Evolutionary conservation across 2,797 vertebrate genomes (phyloP).

Genomic region (Dicrostonyx torquatus): DNA sequence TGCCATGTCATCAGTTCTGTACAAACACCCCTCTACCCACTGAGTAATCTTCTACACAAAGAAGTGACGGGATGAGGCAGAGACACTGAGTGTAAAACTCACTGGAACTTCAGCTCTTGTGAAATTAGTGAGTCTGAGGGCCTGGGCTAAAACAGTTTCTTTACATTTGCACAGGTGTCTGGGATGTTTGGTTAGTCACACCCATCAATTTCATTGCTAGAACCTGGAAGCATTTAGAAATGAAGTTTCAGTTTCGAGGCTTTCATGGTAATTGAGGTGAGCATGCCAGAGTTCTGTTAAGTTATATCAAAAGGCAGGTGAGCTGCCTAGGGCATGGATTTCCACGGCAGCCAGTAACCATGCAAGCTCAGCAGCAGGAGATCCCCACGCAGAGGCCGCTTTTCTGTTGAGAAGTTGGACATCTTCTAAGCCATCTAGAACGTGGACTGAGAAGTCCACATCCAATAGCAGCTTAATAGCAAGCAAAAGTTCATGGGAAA

Average conservation of each 20-base stretch:
- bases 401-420: background rate
- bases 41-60: background rate
- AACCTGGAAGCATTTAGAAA: background rate
- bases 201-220: background rate
- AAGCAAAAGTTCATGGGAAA: background rate
- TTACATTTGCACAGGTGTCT: background rate
- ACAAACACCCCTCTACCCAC: background rate
- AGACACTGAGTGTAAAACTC: slow-evolving; percentile 17
- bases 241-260: slow-evolving; percentile 29
- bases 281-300: slow-evolving; percentile 35
- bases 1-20: background rate
- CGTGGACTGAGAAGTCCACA: background rate
- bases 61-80: slow-evolving; percentile 12
- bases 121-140: background rate
- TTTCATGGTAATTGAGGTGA: slow-evolving; percentile 25
- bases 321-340: background rate
- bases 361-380: background rate
- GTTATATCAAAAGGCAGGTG: background rate
- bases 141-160: background rate
- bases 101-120: background rate
- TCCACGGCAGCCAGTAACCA: background rate
- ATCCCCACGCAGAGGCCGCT: background rate
- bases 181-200: background rate
- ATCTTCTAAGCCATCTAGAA: background rate
- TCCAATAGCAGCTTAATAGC: background rate